phyloP scores from a whole-genome alignment of 2,797 vertebrate genomes.

The Alfaro cultratus region DNA sequence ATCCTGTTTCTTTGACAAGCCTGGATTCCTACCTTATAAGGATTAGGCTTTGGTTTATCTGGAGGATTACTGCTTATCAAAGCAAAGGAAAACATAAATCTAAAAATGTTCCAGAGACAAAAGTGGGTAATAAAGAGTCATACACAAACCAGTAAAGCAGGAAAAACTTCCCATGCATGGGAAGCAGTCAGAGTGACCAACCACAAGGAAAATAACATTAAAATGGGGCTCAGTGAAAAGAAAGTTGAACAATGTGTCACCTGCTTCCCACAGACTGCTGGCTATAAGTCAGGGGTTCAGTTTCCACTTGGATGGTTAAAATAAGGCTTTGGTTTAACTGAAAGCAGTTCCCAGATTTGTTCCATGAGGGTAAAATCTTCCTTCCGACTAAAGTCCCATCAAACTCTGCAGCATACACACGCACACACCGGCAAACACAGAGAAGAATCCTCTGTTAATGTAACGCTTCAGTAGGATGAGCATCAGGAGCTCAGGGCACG shows the following conservation, averaged over 20 bases:
- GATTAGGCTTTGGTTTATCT: conserved; percentile 1
- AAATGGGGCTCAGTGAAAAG: conserved; percentile 51
- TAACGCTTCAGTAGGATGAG: conserved; percentile 64
- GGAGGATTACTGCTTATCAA: conserved; percentile 1
- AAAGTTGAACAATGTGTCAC: conserved; percentile 34
- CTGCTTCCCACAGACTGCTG: conserved; percentile 35
- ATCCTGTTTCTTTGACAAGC: not conserved
- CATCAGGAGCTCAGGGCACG: conserved; percentile 55
- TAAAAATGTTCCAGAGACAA: not conserved
- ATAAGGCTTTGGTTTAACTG: conserved; percentile 68
- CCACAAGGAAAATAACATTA: conserved; percentile 58
- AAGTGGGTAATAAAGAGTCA: not conserved
- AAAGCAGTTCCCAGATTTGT: conserved; percentile 62
- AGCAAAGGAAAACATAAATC: not conserved
- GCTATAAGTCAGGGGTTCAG: conserved; percentile 50
- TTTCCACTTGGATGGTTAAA: conserved; percentile 59
- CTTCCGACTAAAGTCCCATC: conserved; percentile 51
- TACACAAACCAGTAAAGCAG: conserved; percentile 9
- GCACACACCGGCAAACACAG: conserved; percentile 14
- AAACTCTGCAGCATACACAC: conserved; percentile 22
- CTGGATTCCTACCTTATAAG: not conserved
- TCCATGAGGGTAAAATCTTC: conserved; percentile 59
- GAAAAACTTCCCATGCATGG: conserved; percentile 19
- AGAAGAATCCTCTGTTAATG: conserved; percentile 58
- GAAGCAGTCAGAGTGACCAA: conserved; percentile 26